Evolutionary conservation across 1,140 invertebrate genomes (phyloP), one percentile per base, ranked within the genome.

Genomic region (Mactra quadrangularis): DNA sequence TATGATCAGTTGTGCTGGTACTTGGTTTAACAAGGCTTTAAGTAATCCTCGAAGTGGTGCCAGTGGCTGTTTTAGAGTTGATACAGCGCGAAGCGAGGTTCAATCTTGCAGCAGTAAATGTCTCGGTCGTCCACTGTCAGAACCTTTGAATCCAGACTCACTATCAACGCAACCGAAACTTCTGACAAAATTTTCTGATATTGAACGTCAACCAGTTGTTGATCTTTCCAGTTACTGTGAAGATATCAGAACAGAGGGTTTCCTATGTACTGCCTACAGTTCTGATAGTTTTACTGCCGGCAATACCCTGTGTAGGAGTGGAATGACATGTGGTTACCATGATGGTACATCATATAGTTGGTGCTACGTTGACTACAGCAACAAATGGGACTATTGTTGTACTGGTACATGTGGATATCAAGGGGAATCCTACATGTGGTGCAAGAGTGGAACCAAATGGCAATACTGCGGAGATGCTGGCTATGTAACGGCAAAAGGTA

Each of bases 371-470:
- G 72, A 75, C 41, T 45, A 13, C 38, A 29, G 9, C 1, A 7
- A 45, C 7, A 59, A 41, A 3, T 75, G 72, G 72, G 55, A 75
- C 29, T 60, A 75, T 62, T 75, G 72, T 22, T 75, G 72, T 27
- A 75, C 72, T 15, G 53, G 25, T 1, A 2, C 33, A 13, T 75
- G 72, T 35, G 72, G 3, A 27, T 60, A 35, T n/a, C 1, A 17
- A 33, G 31, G 7, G 4, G 15, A 47, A 3, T 33, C 25, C 15
- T 75, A 75, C 35, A 47, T 29, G 25, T 60, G 72, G 72, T 75
- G 55, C 27, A 41, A 27, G 7, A 35, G 27, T 45, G 72, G 72
- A 45, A 0, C 1, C 22, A 3, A 17, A 45, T 75, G 72, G 72
- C 72, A 75, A 41, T 75, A 75, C 17, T 75, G 72, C 22, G 72